Conservation (phyloP, 2,113 vertebrate genomes). For the Sakesphorus luctuosus region DNA sequence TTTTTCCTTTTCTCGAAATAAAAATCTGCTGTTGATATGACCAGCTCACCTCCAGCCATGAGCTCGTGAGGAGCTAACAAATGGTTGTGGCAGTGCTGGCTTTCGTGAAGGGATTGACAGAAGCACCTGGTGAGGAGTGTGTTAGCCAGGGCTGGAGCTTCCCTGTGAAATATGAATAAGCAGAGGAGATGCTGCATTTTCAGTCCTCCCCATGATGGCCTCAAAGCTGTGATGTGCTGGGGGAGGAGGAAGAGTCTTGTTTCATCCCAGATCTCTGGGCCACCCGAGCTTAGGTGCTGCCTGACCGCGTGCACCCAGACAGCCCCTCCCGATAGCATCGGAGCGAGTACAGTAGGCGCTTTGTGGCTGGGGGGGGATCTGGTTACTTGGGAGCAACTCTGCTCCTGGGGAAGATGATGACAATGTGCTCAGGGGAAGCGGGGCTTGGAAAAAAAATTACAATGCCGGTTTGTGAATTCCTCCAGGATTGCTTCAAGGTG, state of each 20-base stretch:
- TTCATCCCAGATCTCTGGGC: conserved; percentile 67
- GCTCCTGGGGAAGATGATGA: conserved; percentile 47
- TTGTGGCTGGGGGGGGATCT: conserved; percentile 74
- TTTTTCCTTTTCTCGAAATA: neutral
- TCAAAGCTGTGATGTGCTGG: conserved; percentile 54
- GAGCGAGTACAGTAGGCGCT: conserved; percentile 55
- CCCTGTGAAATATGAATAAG: neutral
- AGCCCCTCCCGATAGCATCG: conserved; percentile 70
- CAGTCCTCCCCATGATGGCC: neutral
- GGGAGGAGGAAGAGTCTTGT: conserved; percentile 50
- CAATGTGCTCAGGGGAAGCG: neutral
- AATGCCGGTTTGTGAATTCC: conserved; percentile 55
- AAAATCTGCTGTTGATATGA: neutral
- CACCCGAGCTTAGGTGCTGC: conserved; percentile 75
- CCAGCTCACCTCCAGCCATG: conserved; percentile 46
- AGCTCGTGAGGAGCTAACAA: neutral
- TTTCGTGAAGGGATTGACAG: neutral
- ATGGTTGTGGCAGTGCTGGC: neutral
- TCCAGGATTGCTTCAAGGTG: conserved; percentile 22
- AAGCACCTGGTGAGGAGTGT: neutral
- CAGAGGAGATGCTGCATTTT: neutral
- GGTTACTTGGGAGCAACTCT: conserved; percentile 75
- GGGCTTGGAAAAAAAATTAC: conserved; percentile 9
- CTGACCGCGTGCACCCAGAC: conserved; percentile 36
- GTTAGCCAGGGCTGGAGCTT: neutral